Evolutionary conservation across 2,888 invertebrate species (phyloP).

Genomic region (Lacanobia oleracea): DNA sequence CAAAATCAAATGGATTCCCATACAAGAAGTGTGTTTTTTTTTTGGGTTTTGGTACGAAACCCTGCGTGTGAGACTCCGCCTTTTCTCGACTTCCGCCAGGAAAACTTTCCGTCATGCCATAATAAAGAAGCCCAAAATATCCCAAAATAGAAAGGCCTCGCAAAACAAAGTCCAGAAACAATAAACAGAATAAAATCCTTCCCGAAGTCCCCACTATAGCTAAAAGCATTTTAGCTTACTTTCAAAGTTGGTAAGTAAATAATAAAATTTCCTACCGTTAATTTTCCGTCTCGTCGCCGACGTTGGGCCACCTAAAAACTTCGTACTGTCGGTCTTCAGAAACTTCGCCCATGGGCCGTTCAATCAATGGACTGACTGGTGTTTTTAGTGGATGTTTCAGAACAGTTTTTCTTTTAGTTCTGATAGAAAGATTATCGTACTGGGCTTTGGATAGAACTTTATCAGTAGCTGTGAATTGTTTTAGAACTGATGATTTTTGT

Average conservation of each 20-base stretch:
- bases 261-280: constrained; percentile 64
- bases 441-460: constrained; percentile 1
- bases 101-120: background rate
- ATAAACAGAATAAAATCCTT: constrained; percentile 55
- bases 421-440: background rate
- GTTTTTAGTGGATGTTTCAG: constrained; percentile 20
- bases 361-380: constrained; percentile 44
- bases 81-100: no score
- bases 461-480: background rate
- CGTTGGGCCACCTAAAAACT: constrained; percentile 51
- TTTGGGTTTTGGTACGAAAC: no score
- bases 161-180: constrained; percentile 36
- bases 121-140: constrained; percentile 10
- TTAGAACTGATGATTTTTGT: no score
- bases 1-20: no score
- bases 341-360: constrained; percentile 46
- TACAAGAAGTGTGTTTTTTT: no score
- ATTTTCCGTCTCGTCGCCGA: constrained; percentile 63
- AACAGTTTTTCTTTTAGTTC: constrained; percentile 15
- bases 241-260: constrained; percentile 61
- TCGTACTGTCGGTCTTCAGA: constrained; percentile 29
- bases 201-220: constrained; percentile 42
- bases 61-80: no score
- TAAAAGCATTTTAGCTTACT: constrained; percentile 63
- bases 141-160: constrained; percentile 21